Base-by-base conservation (phyloP, 2,797 vertebrate genomes). In the Lophius americanus region DNA sequence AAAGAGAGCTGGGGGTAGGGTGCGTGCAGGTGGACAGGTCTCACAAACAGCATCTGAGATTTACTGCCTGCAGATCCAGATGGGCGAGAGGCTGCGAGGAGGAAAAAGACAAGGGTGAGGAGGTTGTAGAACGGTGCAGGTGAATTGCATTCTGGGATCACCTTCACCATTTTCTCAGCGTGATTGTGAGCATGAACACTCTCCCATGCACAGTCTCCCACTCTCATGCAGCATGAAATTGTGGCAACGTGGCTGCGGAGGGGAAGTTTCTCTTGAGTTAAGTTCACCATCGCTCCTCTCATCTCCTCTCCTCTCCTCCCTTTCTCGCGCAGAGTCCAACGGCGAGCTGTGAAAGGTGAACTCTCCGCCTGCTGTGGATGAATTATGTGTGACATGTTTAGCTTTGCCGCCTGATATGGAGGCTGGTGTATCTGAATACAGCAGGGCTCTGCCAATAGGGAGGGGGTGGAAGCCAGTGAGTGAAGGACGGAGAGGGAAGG, bases 301-400 rank as follows among this genome's bases (percentile, higher is more conserved):
- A 56, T 70, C 69, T 72, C 64, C 80, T 76, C 73, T 70, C 63
- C 70, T 65, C 70, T 71, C 83, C 23, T 23, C 23, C 23, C 23
- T 23, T 23, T 23, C 23, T 23, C 23, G 23, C 87, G 78, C 86
- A 80, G 4, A 85, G 88, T 91, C 89, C 92, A 90, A 85, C 82
- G 78, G 53, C 72, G 73, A 83, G 86, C 91, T 91, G 85, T 70
- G 91, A 91, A 88, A 95, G 94, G 93, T 94, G 94, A 94, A 94
- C 92, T 91, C 56, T 78, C 90, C 85, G 92, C 86, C 90, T 82
- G 85, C 89, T 87, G 80, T 91, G 90, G 93, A 90, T 94, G 93
- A 95, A 95, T 95, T 93, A 94, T 91, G 90, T 91, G 90, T 93
- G 95, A 92, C 94, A 94, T 94, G 93, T 95, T 95, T 94, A 93